Base-by-base conservation (phyloP, 2,888 invertebrate species). In the Dione juno region DNA sequence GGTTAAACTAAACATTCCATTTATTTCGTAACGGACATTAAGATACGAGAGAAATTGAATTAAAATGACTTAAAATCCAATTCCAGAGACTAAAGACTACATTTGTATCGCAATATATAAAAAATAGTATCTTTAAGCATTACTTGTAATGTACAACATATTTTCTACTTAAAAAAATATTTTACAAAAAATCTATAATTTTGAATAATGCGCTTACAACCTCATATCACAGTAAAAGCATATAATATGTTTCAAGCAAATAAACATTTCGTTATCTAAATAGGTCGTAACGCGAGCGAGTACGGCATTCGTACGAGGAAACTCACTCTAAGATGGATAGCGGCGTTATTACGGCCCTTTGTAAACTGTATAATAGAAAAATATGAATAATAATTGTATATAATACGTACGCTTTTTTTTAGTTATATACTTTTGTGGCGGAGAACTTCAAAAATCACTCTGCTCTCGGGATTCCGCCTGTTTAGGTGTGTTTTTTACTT, bases 181-280 rank as follows among this genome's bases (percentile, higher is more conserved):
- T 45, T 35, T 5, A 10, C 2, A 61, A 61, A 61, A 41, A 43
- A 61, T 43, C 61, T 61, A 61, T 45, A 43, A 45, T 64, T 64
- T 10, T 40, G 48, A 50, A 64, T 21, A 50, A 64, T 64, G 37
- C 37, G 48, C 50, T 37, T 48, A 40, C 64, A 64, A 64, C 64
- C 48, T 37, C 64, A 64, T 64, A 64, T 64, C 64, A 64, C 37
- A 37, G 48, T 70, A 74, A 67, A 74, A 69, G 67, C 74, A 74
- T 69, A 74, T 74, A 69, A 74, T 74, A 71, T n/a, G n/a, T n/a
- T 71, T 71, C 61, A 63, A 66, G 71, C 57, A 75, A 73, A 77
- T 77, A 74, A 76, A 76, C 73, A 74, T 72, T 75, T 59, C 72
- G 72, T 75, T 77, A 77, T 77, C 76, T 77, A 72, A 77, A 75